Conservation (phyloP, 2,797 vertebrate species). For the Mionectes olivaceus region DNA sequence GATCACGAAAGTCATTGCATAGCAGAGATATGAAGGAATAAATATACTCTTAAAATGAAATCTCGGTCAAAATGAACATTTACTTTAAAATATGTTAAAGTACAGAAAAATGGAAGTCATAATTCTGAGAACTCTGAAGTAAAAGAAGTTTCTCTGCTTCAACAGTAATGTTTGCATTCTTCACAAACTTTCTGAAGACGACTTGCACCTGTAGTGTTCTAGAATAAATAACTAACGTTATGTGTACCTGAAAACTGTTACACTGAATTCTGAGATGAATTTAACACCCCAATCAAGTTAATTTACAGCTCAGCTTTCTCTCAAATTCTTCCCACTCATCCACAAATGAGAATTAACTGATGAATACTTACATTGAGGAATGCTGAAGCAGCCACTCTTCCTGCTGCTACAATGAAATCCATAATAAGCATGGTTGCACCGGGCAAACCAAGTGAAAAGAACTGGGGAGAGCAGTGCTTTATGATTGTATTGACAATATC, state of each 20-base stretch:
- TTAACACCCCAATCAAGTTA: neutral
- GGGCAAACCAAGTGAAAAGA: constrained; percentile 96
- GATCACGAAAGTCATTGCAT: neutral
- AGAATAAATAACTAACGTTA: neutral
- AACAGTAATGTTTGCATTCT: neutral
- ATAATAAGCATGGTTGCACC: constrained; percentile 97
- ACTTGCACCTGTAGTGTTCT: neutral
- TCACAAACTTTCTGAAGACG: neutral
- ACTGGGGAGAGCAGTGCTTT: constrained; percentile 97
- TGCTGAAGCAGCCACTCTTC: constrained; percentile 93
- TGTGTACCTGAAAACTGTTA: neutral
- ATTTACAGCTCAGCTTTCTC: neutral
- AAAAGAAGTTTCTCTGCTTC: neutral
- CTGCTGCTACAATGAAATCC: constrained; percentile 97
- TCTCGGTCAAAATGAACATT: neutral
- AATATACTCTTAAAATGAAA: neutral
- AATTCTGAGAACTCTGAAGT: neutral
- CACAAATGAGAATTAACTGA: neutral
- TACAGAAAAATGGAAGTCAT: neutral
- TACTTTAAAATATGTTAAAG: neutral
- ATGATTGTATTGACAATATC: constrained; percentile 99
- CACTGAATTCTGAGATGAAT: neutral
- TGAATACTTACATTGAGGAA: constrained; percentile 92
- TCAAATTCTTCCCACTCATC: neutral
- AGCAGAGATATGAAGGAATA: neutral